Evolutionary conservation across 1,140 invertebrate genomes (phyloP).

Genomic region (Linepithema humile): DNA sequence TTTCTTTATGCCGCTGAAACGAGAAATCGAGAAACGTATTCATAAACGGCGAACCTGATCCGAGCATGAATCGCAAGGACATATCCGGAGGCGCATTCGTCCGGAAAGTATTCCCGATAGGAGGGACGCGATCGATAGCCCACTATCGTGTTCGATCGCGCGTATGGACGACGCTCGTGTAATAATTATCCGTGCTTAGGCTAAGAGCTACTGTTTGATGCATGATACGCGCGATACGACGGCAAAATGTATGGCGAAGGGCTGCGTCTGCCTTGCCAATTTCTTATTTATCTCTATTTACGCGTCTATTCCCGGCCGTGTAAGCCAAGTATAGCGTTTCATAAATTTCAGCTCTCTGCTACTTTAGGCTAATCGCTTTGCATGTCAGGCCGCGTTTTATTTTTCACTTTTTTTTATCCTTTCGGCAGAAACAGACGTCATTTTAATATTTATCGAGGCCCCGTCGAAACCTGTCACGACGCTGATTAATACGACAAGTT

Average conservation of each 20-base stretch:
- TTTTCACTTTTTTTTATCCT: too few relatives aligned
- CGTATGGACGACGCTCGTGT: background rate
- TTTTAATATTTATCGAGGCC: background rate
- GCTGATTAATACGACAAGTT: slow-evolving; percentile 12
- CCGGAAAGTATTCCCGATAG: background rate
- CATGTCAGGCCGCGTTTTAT: background rate
- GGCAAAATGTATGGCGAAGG: background rate
- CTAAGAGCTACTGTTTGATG: slow-evolving; percentile 38
- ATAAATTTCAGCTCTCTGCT: background rate
- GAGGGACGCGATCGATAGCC: slow-evolving; percentile 3
- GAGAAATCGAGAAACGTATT: slow-evolving; percentile 3
- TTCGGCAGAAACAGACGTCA: background rate
- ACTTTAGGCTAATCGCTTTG: background rate
- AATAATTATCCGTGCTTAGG: slow-evolving; percentile 17
- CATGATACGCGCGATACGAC: background rate
- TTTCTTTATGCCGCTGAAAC: slow-evolving; percentile 21
- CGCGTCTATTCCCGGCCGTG: background rate
- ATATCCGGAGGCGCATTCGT: background rate
- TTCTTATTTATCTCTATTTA: slow-evolving; percentile 47
- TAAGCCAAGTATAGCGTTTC: background rate
- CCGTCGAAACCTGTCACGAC: background rate
- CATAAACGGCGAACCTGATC: slow-evolving; percentile 24
- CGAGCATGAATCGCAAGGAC: background rate
- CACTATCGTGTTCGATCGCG: background rate
- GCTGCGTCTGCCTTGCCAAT: background rate